Base-by-base conservation (phyloP, 2,797 vertebrate genomes). In the Schizopygopsis pylzovi region DNA sequence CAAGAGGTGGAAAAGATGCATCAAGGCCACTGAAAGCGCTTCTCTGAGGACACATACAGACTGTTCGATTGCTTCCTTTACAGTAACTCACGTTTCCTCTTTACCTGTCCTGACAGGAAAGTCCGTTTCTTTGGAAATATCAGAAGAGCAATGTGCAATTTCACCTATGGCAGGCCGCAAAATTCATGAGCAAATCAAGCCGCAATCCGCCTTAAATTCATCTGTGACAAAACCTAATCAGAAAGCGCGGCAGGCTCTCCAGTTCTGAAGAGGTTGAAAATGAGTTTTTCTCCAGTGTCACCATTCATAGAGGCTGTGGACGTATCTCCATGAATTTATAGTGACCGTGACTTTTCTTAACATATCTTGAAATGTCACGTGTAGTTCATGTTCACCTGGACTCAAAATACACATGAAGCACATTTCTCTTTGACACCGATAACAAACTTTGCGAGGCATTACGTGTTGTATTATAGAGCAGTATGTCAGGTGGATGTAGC, bases 181-280 rank as follows among this genome's bases (percentile, higher is more conserved):
- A 83, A 83, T 83, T 83, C 79, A 83, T 43, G 41, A 85, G 65
- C 56, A 68, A 89, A 68, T 82, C 56, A 75, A 79, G 52, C 45
- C 8, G 61, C 81, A 85, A 83, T 86, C 70, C 61, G 15, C 71
- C 85, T 75, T 45, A 45, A 85, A 80, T 82, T 86, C 56, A 43
- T 85, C 86, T 84, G 65, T 88, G 87, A 86, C 68, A 82, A 88
- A 86, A 84, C 67, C 75, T 82, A 79, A 85, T 88, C 83, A 79
- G 86, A 86, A 82, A 86, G 80, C 37, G 37, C 54, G 43, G 25
- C 25, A 18, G 71, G 68, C 71, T 82, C 41, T 63, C 49, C 67
- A 76, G 56, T 77, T 59, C 41, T 81, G 80, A 81, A 85, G 63
- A 68, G 81, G 61, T 18, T 73, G 65, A n/a, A 71, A 81, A 56